Evolutionary conservation across 2,888 invertebrate genomes (phyloP), one percentile per base, ranked within the genome.

Genomic region (Cheilosia grossa): DNA sequence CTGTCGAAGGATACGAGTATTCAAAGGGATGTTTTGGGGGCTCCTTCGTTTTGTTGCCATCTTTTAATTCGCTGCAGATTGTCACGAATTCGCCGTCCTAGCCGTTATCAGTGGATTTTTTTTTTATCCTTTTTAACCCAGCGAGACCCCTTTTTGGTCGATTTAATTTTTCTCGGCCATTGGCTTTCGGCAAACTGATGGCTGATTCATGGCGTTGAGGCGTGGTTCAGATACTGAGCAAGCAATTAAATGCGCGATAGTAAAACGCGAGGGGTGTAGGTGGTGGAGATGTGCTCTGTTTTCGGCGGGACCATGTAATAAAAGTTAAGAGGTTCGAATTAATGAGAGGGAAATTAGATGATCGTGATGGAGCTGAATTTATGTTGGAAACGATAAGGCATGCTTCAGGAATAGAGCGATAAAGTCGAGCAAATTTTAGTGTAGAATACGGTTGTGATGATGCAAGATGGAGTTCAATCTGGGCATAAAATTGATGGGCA

Each of bases 61-160:
- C 61, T 64, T 83, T 80, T 59, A 80, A 80, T 83, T 83, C 59
- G 19, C n/a, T 83, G 64, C 70, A 83, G 80, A 83, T 75, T 70
- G 80, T 83, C 83, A 83, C 72, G 80, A 82, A 73, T 51, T 47
- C 49, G 67, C 54, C 33, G 70, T 27, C 7, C 9, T 13, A 15
- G 54, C 49, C 56, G 40, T 66, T 72, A 64, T 74, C 64, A 49
- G 9, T 15, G 63, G 44, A 30, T 9, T 15, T 67, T 24, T 44
- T 47, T 24, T 24, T 24, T 24, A 2, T 24, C 2, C 21, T 64
- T 74, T 64, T 15, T 13, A 51, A 53, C 54, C 33, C 42, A 9
- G 24, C 27, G 27, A 40, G 73, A 66, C 27, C 70, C 44, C 66
- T 80, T 69, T 74, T 74, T 70, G 66, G 74, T 66, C 74, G 54